A percentile compares a stretch with the other conserved stretches of the same genome.
Evolutionary conservation across 2,113 vertebrate species (phyloP).

Genomic region (Zosterops lateralis): DNA sequence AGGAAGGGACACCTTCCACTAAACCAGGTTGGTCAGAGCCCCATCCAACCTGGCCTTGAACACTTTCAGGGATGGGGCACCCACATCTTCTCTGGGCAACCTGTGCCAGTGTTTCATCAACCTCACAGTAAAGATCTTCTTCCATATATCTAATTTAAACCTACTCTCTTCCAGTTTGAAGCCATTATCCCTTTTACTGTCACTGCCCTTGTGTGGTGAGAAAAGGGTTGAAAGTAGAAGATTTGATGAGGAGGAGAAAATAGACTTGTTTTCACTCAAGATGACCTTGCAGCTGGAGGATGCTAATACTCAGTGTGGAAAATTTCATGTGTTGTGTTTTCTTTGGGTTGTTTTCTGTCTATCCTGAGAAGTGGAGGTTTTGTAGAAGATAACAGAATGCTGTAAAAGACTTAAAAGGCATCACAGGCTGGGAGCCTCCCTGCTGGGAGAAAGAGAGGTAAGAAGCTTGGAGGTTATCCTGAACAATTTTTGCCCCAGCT

Average conservation of each 20-base stretch:
- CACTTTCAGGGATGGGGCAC: neutral
- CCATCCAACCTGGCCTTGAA: neutral
- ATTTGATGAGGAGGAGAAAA: neutral
- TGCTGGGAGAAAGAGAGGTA: neutral
- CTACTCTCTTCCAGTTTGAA: neutral
- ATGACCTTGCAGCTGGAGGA: neutral
- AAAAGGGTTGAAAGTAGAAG: neutral
- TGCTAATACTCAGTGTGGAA: neutral
- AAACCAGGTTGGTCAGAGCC: rapidly evolving
- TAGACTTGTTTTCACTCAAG: neutral
- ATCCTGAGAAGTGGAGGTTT: neutral
- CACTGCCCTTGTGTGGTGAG: rapidly evolving
- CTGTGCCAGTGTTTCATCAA: neutral
- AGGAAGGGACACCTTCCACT: neutral
- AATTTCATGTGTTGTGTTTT: neutral
- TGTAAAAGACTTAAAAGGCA: neutral
- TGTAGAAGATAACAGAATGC: neutral
- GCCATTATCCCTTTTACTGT: neutral
- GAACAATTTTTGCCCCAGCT: neutral
- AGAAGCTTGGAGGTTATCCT: neutral
- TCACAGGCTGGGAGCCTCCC: neutral
- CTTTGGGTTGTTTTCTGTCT: neutral
- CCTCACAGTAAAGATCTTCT: neutral
- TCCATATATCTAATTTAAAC: neutral
- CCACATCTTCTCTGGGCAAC: neutral